A percentile compares a stretch with the other conserved stretches of the same genome.
Evolutionary conservation across 1,140 invertebrate species (phyloP).

Genomic region (Elysia chlorotica): DNA sequence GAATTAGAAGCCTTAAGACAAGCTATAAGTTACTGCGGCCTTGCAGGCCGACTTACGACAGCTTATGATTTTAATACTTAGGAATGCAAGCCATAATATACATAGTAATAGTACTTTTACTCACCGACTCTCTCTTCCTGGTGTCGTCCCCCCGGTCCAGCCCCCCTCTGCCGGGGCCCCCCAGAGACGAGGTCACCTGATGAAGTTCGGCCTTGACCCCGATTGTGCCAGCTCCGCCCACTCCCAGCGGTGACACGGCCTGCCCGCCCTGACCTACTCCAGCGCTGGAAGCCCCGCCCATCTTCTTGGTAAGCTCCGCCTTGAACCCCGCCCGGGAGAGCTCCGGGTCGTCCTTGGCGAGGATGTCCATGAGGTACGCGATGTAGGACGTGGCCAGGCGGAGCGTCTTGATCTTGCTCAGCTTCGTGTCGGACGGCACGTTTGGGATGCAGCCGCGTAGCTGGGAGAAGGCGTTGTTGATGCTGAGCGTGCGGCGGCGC

Average conservation of each 20-base stretch:
- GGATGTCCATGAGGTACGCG: slow-evolving; percentile 64
- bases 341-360: slow-evolving; percentile 65
- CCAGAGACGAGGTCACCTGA: not conserved
- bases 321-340: slow-evolving; percentile 64
- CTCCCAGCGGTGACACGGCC: not conserved
- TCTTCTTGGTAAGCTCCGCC: slow-evolving; percentile 58
- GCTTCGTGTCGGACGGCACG: slow-evolving; percentile 91
- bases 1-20: too few species aligned
- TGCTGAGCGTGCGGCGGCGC: slow-evolving; percentile 83
- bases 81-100: too few species aligned
- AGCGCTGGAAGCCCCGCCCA: not conserved
- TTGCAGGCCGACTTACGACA: too few species aligned
- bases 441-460: slow-evolving; percentile 93
- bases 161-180: not conserved
- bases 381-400: slow-evolving; percentile 66
- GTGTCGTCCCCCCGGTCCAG: slow-evolving; percentile 18
- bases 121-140: slow-evolving; percentile 23
- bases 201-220: not conserved
- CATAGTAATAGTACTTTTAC: too few species aligned
- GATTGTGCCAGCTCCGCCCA: not conserved
- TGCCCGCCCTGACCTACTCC: not conserved
- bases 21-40: too few species aligned
- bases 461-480: slow-evolving; percentile 93
- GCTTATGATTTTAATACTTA: too few species aligned
- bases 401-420: slow-evolving; percentile 70